phyloP scores from a whole-genome alignment of 2,113 vertebrate species.

The Brachyistius frenatus region DNA sequence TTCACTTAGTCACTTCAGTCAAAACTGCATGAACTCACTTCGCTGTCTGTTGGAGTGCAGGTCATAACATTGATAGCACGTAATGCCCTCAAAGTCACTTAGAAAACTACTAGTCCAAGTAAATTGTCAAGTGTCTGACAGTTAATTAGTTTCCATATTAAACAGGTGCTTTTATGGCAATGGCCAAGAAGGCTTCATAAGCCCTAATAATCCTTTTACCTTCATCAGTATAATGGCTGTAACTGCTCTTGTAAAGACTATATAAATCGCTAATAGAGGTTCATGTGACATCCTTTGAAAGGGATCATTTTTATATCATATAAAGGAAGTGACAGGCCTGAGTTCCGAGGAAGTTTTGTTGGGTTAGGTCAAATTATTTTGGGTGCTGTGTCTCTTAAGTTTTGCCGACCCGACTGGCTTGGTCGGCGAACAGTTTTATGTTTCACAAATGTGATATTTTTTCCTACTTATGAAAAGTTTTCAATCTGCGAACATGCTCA shows the following conservation, averaged over 20 bases:
- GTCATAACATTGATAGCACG: constrained; percentile 6
- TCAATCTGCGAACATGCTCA: neutral
- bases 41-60: constrained; percentile 11
- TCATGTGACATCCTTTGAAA: constrained; percentile 12
- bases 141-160: constrained; percentile 47
- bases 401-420: neutral
- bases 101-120: constrained; percentile 31
- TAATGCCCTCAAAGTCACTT: constrained; percentile 32
- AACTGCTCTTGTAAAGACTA: constrained; percentile 14
- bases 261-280: constrained; percentile 9
- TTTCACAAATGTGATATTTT: neutral
- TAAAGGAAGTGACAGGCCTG: neutral
- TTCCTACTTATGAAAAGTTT: neutral
- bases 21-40: constrained; percentile 1
- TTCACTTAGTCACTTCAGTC: neutral
- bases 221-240: constrained; percentile 24
- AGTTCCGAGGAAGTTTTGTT: neutral
- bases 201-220: constrained; percentile 28
- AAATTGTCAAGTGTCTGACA: constrained; percentile 45
- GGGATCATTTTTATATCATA: neutral
- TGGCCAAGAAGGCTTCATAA: constrained; percentile 24
- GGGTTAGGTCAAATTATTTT: constrained; percentile 1
- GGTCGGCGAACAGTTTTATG: neutral
- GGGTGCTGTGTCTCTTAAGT: neutral
- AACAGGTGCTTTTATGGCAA: constrained; percentile 29